Conservation (phyloP, 1,140 invertebrate genomes). For the Penaeus vannamei region DNA sequence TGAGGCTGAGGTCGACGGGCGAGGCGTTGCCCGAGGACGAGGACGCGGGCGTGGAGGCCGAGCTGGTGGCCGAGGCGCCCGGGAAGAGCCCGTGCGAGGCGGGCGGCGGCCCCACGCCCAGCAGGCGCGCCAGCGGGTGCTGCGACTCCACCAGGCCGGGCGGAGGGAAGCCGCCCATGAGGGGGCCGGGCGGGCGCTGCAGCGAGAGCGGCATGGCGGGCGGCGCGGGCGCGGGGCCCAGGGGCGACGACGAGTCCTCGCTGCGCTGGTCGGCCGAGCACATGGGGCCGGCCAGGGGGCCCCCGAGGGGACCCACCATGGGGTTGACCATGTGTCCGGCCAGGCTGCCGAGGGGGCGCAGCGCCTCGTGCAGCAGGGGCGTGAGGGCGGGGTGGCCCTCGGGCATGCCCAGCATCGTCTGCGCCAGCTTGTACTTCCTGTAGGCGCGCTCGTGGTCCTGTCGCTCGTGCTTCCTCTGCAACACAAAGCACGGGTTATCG, state of each 20-base stretch:
- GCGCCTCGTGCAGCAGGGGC: slow-evolving; percentile 65
- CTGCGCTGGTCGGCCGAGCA: slow-evolving; percentile 56
- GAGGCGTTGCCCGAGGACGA: slow-evolving; percentile 66
- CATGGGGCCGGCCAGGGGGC: slow-evolving; percentile 52
- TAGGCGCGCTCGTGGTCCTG: slow-evolving; percentile 90
- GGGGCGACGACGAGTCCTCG: slow-evolving; percentile 66
- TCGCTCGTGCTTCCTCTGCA: slow-evolving; percentile 90
- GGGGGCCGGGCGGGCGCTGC: slow-evolving; percentile 51
- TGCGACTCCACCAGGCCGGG: slow-evolving; percentile 58
- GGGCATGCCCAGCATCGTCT: slow-evolving; percentile 72
- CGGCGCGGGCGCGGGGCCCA: not conserved
- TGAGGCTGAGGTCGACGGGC: slow-evolving; percentile 65
- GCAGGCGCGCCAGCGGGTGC: slow-evolving; percentile 64
- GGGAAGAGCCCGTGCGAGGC: slow-evolving; percentile 60
- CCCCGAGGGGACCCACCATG: slow-evolving; percentile 53
- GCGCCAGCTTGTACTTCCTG: slow-evolving; percentile 82
- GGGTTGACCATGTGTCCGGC: slow-evolving; percentile 57
- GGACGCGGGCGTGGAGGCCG: slow-evolving; percentile 61
- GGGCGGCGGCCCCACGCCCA: slow-evolving; percentile 60
- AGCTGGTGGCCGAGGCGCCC: slow-evolving; percentile 61
- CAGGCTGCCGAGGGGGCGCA: slow-evolving; percentile 57
- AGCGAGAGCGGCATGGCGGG: slow-evolving; percentile 42
- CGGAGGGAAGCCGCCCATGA: slow-evolving; percentile 65
- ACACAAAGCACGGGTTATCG: not conserved
- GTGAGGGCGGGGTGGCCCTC: slow-evolving; percentile 60